phyloP scores from a whole-genome alignment of 37 sponge, comb jelly and placozoan species.

The Corticium candelabrum region DNA sequence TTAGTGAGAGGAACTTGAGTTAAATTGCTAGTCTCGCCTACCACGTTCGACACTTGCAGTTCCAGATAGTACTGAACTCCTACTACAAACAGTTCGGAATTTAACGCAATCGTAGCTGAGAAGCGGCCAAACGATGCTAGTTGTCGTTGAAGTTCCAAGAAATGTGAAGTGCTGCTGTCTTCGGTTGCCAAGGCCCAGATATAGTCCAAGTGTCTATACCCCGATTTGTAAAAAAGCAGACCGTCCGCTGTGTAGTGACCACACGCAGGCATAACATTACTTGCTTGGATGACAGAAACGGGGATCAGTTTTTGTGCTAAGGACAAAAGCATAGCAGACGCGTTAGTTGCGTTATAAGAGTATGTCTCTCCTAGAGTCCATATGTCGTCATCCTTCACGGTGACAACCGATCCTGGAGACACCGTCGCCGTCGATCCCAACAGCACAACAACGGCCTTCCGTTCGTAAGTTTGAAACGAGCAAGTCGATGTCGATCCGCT shows the following conservation, averaged over 20 bases:
- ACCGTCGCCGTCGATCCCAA: constrained; percentile 36
- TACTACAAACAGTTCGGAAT: constrained; percentile 12
- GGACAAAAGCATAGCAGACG: too few species aligned
- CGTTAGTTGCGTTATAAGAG: constrained; percentile 17
- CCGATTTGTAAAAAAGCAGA: constrained; percentile 37
- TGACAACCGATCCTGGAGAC: constrained; percentile 11
- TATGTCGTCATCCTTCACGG: constrained; percentile 29
- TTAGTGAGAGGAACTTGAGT: background rate
- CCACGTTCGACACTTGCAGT: constrained; percentile 30
- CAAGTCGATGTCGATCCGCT: constrained; percentile 30
- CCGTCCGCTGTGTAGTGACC: constrained; percentile 27
- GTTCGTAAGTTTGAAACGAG: constrained; percentile 14
- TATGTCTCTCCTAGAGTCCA: constrained; percentile 5
- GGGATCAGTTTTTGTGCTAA: constrained; percentile 34
- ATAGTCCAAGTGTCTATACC: constrained; percentile 37
- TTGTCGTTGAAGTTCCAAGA: constrained; percentile 10
- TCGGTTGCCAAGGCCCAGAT: constrained; percentile 36
- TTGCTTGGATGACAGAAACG: constrained; percentile 38
- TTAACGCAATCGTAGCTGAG: too few species aligned
- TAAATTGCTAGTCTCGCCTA: background rate
- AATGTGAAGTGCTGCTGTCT: constrained; percentile 33
- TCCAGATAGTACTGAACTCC: constrained; percentile 30
- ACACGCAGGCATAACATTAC: constrained; percentile 41
- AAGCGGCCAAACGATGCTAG: constrained; percentile 28
- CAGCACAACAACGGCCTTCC: constrained; percentile 10